phyloP scores from a whole-genome alignment of 2,888 invertebrate genomes.

The Alentia gelatinosa region DNA sequence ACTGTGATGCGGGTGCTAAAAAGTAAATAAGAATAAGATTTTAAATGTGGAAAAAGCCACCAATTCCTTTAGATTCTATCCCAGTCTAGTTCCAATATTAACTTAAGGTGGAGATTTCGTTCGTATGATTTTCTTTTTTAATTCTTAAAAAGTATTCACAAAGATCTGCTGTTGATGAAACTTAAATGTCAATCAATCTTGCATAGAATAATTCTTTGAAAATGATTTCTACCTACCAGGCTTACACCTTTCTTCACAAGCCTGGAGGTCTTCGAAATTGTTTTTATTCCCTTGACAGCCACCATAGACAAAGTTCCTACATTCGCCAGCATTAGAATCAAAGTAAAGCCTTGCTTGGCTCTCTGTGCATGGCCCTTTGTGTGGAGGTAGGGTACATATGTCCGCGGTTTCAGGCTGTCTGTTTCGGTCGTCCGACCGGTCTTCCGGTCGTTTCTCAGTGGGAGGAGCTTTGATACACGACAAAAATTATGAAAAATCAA shows the following conservation, averaged over 20 bases:
- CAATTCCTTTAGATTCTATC: too few relatives aligned
- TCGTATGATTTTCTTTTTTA: too few relatives aligned
- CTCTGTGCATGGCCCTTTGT: neutral
- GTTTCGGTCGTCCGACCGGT: neutral
- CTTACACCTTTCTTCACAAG: neutral
- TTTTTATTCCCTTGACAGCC: constrained; percentile 32
- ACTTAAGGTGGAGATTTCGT: too few relatives aligned
- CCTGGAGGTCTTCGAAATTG: neutral
- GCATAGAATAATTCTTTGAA: too few relatives aligned
- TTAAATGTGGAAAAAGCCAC: too few relatives aligned
- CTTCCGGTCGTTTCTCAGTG: neutral
- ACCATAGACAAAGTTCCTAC: neutral
- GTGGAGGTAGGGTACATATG: neutral
- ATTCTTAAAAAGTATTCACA: too few relatives aligned
- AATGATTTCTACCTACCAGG: constrained; percentile 11
- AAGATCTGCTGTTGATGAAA: too few relatives aligned
- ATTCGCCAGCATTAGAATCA: neutral
- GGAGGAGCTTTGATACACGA: neutral
- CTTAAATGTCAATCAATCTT: too few relatives aligned
- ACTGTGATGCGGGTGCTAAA: neutral
- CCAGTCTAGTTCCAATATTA: too few relatives aligned
- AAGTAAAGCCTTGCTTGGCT: neutral
- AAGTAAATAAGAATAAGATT: too few relatives aligned
- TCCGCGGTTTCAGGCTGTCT: neutral
- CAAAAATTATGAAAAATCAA: neutral